These are phyloP conservation scores for Poecilia latipinna DNA, from an alignment of 2,113 vertebrate species.

Conservation along the genomic window DNA sequence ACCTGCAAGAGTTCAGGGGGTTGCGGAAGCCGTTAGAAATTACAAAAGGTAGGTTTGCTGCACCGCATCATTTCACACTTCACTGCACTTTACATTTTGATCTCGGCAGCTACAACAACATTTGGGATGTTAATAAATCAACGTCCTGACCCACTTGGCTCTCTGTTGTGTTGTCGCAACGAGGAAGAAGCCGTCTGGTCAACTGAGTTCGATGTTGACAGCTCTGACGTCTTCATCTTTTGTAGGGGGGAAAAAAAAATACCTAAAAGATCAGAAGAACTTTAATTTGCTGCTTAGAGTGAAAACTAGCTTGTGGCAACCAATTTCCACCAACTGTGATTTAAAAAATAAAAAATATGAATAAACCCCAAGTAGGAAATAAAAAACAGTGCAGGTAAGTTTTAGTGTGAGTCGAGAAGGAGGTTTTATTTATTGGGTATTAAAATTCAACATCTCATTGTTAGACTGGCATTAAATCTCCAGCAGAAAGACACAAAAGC, in stretches of 20 bases:
- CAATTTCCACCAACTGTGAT: not conserved
- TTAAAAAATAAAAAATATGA: not conserved
- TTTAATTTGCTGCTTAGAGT: not conserved
- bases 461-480: not conserved
- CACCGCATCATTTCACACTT: slow-evolving; percentile 51
- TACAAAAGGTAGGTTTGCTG: slow-evolving; percentile 4
- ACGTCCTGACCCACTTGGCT: slow-evolving; percentile 7
- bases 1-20: not conserved
- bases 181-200: slow-evolving; percentile 29
- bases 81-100: slow-evolving; percentile 20
- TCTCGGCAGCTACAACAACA: slow-evolving; percentile 19
- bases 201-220: slow-evolving; percentile 13
- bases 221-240: not conserved
- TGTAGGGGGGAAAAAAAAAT: not conserved
- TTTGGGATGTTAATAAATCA: slow-evolving; percentile 27
- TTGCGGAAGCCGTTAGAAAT: not conserved
- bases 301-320: not conserved
- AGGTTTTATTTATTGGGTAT: not conserved
- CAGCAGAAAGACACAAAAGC: slow-evolving; percentile 4
- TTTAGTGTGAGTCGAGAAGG: not conserved
- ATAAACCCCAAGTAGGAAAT: not conserved
- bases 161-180: slow-evolving; percentile 11
- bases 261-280: not conserved
- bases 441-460: not conserved
- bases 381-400: not conserved